A percentile compares a stretch with the other conserved stretches of the same genome.
Evolutionary conservation across 2,113 vertebrate species (phyloP).

Genomic region (Ceyx melanurus): DNA sequence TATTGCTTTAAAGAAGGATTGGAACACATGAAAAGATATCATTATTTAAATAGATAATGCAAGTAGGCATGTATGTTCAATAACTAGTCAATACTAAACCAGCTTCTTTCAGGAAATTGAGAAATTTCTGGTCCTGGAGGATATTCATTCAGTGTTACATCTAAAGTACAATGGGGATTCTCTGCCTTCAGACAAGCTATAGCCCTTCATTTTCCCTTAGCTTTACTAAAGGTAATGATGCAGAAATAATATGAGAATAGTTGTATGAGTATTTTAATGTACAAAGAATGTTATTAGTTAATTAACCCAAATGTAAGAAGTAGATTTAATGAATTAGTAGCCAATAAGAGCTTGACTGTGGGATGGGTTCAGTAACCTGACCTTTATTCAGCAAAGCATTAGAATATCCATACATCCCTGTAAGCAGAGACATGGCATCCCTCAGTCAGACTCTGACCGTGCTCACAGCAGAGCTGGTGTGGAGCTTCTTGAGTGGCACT

Average conservation of each 20-base stretch:
- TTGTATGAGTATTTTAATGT: background rate
- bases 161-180: background rate
- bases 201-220: background rate
- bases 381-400: background rate
- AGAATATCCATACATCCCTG: background rate
- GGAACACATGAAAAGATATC: background rate
- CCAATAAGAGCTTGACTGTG: background rate
- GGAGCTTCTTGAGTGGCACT: background rate
- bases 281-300: background rate
- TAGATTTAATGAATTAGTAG: background rate
- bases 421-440: background rate
- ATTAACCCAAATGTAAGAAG: background rate
- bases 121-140: background rate
- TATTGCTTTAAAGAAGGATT: background rate
- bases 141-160: background rate
- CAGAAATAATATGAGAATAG: background rate
- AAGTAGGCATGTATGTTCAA: background rate
- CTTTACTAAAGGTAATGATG: background rate
- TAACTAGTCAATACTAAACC: background rate
- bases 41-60: background rate
- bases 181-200: background rate
- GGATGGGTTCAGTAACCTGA: background rate
- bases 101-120: background rate
- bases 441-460: background rate
- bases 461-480: background rate